These are phyloP conservation scores for Ameiurus melas DNA, from an alignment of 2,113 vertebrate species.

Conservation along the genomic window DNA sequence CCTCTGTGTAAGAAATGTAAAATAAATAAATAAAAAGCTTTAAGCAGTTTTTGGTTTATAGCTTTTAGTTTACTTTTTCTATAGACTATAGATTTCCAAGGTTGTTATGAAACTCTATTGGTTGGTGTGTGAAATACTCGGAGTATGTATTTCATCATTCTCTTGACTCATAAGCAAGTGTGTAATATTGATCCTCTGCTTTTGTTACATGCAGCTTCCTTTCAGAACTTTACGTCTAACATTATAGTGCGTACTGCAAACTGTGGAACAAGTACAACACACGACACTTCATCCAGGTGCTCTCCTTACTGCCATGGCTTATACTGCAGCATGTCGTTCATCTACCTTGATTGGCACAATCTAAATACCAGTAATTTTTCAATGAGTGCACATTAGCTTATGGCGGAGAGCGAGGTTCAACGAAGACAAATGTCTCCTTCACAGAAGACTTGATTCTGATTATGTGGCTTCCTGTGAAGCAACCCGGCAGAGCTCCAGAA, in stretches of 20 bases:
- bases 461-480: slow-evolving; percentile 62
- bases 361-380: slow-evolving; percentile 47
- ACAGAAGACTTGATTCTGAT: slow-evolving; percentile 69
- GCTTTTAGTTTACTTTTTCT: slow-evolving; percentile 3
- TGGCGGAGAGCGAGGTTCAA: slow-evolving; percentile 50
- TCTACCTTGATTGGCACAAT: slow-evolving; percentile 40
- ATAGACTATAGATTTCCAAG: neutral
- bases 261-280: neutral
- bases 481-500: slow-evolving; percentile 54
- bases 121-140: neutral
- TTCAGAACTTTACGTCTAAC: neutral
- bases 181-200: slow-evolving; percentile 18
- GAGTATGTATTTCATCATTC: neutral
- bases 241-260: neutral
- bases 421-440: slow-evolving; percentile 71
- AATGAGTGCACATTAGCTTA: slow-evolving; percentile 39
- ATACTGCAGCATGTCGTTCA: neutral
- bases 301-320: slow-evolving; percentile 2
- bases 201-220: neutral
- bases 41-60: neutral
- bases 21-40: neutral
- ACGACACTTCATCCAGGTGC: neutral
- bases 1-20: neutral
- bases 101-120: neutral
- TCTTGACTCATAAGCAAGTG: neutral